Evolutionary conservation across 2,113 vertebrate species (phyloP), one percentile per base, ranked within the genome.

Genomic region (Phocoena sinus): DNA sequence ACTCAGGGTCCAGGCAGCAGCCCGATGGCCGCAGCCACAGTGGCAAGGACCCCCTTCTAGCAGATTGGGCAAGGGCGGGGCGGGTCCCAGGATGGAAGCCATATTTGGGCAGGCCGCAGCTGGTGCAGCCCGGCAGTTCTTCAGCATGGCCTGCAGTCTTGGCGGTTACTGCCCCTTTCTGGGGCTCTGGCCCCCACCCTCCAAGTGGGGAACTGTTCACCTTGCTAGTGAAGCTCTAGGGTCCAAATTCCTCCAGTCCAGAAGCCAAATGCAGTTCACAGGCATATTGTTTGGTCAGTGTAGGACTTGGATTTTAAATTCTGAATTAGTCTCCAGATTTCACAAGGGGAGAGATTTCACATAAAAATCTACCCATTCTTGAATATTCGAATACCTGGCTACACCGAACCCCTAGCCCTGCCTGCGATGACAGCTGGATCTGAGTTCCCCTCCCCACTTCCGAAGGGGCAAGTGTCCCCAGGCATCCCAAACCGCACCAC

Each of bases 291-390:
- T 41, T 47, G 76, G 36, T 81, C 14, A 33, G 10, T 8, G 3
- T 3, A 50, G 47, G 63, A 41, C 28, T 74, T 53, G 10, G 53
- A 50, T 56, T 96, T 73, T 86, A 80, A 94, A 93, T 63, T 71
- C 25, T 28, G 31, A 87, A 84, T 56, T 76, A 36, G 53, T 86
- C 73, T 76, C 21, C 7, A 67, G 62, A 89, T 28, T 84, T 41
- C 31, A 63, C n/a, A 91, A 65, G 17, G 28, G 10, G 87, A 77
- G 56, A 58, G 15, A 87, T 17, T 56, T 56, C 65, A 58, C 18
- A 44, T n/a, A 68, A 94, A 90, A 84, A 89, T 38, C 63, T 36
- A 70, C 60, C 33, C 26, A 58, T 14, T 60, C 18, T 47, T 71
- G n/a, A 92, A 17, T 73, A 65, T 77, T 53, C 15, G 10, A 88